These are phyloP conservation scores for Netelia inedita DNA, from an alignment of 2,888 invertebrate species.

Conservation along the genomic window DNA sequence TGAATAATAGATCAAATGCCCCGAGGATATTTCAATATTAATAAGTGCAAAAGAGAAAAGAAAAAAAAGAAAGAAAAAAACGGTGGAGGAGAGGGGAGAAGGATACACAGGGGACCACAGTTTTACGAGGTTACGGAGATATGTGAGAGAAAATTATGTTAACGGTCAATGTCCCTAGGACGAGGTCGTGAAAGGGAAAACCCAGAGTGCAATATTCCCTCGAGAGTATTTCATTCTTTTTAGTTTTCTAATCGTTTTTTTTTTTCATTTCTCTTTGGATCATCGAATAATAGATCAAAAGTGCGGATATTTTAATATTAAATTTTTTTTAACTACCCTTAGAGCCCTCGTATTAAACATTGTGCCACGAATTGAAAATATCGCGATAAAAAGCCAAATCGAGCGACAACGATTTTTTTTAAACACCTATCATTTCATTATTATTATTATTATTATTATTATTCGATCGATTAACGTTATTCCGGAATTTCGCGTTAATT, in stretches of 20 bases:
- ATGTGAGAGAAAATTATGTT: conserved; percentile 10
- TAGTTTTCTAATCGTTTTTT: not conserved
- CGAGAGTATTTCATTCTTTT: not conserved
- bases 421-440: too few relatives aligned
- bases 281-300: conserved; percentile 48
- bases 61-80: not conserved
- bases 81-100: not conserved
- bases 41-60: conserved; percentile 4
- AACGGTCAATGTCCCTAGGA: not conserved
- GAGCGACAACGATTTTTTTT: too few relatives aligned
- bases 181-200: not conserved
- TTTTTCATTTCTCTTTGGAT: not conserved
- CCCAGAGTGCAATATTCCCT: not conserved
- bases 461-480: too few relatives aligned
- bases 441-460: too few relatives aligned
- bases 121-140: conserved; percentile 18
- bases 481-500: too few relatives aligned
- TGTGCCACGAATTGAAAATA: too few relatives aligned
- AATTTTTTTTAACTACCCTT: not conserved
- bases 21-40: conserved; percentile 46
- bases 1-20: conserved; percentile 62
- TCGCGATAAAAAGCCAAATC: too few relatives aligned
- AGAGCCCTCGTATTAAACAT: too few relatives aligned
- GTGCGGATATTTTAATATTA: conserved; percentile 54
- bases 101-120: not conserved